Percentiles rank a stretch among this genome's conserved stretches.
phyloP scores from a whole-genome alignment of 2,888 invertebrate species.

The Andricus quercusramuli region DNA sequence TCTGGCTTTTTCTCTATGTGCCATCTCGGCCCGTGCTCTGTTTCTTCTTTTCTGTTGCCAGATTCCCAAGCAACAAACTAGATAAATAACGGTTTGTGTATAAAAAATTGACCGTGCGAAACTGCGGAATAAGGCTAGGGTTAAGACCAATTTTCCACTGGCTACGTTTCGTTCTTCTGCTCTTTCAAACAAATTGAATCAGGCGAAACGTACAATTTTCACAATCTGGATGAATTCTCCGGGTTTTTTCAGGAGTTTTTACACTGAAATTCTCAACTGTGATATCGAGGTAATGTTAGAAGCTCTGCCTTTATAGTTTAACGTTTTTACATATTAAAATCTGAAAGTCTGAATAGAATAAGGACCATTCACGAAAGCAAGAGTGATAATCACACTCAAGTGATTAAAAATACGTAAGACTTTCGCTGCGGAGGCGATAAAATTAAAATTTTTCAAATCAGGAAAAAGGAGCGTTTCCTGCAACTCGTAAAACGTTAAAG shows the following conservation, averaged over 20 bases:
- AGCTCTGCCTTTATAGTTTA: not conserved
- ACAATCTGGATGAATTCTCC: too few relatives aligned
- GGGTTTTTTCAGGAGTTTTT: too few relatives aligned
- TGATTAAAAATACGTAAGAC: not conserved
- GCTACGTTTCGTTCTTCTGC: not conserved
- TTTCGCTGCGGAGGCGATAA: not conserved
- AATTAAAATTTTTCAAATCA: not conserved
- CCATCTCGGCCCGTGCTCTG: not conserved
- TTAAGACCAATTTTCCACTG: slow-evolving; percentile 36
- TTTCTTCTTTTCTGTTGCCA: not conserved
- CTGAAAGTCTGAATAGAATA: not conserved
- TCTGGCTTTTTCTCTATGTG: not conserved
- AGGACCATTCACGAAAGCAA: not conserved
- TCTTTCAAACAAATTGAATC: slow-evolving; percentile 12
- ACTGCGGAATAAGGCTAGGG: not conserved
- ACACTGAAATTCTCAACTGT: too few relatives aligned
- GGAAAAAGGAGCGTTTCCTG: not conserved
- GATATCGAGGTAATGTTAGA: too few relatives aligned
- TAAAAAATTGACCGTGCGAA: slow-evolving; percentile 26
- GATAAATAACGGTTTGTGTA: slow-evolving; percentile 22
- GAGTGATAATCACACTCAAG: not conserved
- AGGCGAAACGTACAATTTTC: not conserved
- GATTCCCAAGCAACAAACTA: slow-evolving; percentile 15
- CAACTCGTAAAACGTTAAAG: not conserved
- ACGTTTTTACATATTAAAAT: not conserved